Base-by-base conservation (phyloP, 2,113 vertebrate species). In the Onychorhynchus coronatus region DNA sequence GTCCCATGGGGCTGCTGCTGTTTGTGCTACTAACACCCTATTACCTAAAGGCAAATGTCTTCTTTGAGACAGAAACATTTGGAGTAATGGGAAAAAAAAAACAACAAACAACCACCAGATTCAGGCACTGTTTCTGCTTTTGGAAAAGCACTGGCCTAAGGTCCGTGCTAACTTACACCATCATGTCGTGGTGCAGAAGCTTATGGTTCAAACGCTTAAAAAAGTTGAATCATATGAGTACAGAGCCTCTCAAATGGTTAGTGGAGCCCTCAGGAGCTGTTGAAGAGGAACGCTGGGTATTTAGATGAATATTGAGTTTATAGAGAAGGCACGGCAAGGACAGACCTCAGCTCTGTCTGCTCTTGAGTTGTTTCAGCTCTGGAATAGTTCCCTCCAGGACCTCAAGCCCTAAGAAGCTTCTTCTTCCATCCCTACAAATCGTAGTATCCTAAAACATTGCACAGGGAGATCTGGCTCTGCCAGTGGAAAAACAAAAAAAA, bases 1-100 rank as follows among this genome's bases (percentile, higher is more conserved):
- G 58, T 30, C 77, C 49, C 49, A 46, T 0, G 0, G 20, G 1
- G 0, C 19, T 59, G 17, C 52, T 59, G 75, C 53, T 10, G 0
- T 28, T 70, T 49, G 35, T 6, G 17, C 25, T 81, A n/a, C 5
- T 53, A 31, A 25, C 0, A 0, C 6, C 6, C 50, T 31, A 21
- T 33, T 75, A 62, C 23, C 62, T 53, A 71, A 37, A 37, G 12
- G 6, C 42, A 78, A 50, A 50, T 11, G 22, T 30, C 42, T 68
- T 41, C 66, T 74, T 82, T 31, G 11, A 16, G 37, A 35, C 0
- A 49, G 12, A 31, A 90, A 47, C 16, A 52, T 16, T 5, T 47
- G n/a, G 68, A 70, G 7, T 30, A 49, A 84, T 8, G 8, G n/a
- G 37, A 52, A 47, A 55, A 62, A 16, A 44, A 8, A 41, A 10